Conservation (phyloP, 1,140 invertebrate genomes). For the Stegodyphus dumicola region DNA sequence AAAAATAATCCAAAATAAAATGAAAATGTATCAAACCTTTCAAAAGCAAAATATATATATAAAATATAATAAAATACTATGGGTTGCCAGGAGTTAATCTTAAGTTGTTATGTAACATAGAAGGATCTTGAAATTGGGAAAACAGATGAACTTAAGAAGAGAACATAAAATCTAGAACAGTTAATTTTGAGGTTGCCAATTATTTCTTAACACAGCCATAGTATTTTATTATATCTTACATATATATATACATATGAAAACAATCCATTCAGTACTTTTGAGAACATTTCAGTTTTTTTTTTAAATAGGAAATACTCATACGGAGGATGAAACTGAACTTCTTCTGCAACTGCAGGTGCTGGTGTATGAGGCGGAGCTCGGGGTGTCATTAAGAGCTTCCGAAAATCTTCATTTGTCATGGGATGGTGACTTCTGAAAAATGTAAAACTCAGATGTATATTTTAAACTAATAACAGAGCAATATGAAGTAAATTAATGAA, state of each 20-base stretch:
- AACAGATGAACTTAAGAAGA: too few species aligned
- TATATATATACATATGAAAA: background rate
- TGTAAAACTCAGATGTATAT: background rate
- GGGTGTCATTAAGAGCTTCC: conserved; percentile 95
- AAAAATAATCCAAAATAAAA: too few species aligned
- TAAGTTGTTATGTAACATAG: too few species aligned
- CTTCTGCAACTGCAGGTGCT: conserved; percentile 32
- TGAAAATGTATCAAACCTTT: background rate
- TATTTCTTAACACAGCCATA: too few species aligned
- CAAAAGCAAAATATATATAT: background rate
- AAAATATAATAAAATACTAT: too few species aligned
- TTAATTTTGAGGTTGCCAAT: too few species aligned
- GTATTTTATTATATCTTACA: too few species aligned
- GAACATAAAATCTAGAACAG: too few species aligned
- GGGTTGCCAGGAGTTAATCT: too few species aligned
- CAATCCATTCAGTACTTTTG: background rate
- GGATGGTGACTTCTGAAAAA: conserved; percentile 64
- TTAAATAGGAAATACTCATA: background rate
- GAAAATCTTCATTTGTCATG: conserved; percentile 96
- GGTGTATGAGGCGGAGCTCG: conserved; percentile 68
- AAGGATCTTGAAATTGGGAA: too few species aligned
- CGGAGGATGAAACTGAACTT: conserved; percentile 27
- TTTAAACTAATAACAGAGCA: too few species aligned
- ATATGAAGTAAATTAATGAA: too few species aligned
- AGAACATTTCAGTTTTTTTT: background rate